A percentile compares a stretch with the other conserved stretches of the same genome.
phyloP scores from a whole-genome alignment of 2,113 vertebrate genomes.

The Sceloporus undulatus region DNA sequence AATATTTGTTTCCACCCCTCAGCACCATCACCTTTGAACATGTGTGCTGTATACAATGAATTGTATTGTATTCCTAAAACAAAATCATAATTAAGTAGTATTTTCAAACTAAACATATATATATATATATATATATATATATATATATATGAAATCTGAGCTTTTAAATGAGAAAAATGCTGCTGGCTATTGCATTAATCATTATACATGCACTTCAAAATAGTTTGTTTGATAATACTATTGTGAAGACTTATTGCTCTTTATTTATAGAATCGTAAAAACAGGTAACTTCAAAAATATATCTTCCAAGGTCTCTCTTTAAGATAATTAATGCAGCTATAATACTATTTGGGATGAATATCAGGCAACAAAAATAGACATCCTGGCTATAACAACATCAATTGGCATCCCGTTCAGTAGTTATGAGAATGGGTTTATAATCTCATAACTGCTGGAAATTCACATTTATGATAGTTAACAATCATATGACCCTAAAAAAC shows the following conservation, averaged over 20 bases:
- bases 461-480: too few species aligned
- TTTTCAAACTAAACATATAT: neutral
- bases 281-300: neutral
- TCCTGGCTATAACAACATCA: neutral
- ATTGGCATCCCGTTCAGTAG: neutral
- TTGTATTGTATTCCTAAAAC: conserved; percentile 6
- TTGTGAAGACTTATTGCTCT: conserved; percentile 12
- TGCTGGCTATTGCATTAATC: conserved; percentile 24
- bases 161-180: neutral
- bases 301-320: too few species aligned
- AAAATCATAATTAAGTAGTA: neutral
- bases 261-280: conserved; percentile 16
- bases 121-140: neutral
- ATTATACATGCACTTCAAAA: conserved; percentile 12
- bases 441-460: too few species aligned
- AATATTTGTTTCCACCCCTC: conserved; percentile 17
- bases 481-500: too few species aligned
- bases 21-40: neutral
- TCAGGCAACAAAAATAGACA: conserved; percentile 3
- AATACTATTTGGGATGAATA: neutral
- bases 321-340: neutral
- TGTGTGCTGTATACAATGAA: neutral
- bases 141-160: too few species aligned
- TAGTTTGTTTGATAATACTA: conserved; percentile 24
- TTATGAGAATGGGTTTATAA: too few species aligned